These are phyloP conservation scores for Galeopsomyia nigrocyanea DNA, from an alignment of 2,888 invertebrate species.

Conservation along the genomic window DNA sequence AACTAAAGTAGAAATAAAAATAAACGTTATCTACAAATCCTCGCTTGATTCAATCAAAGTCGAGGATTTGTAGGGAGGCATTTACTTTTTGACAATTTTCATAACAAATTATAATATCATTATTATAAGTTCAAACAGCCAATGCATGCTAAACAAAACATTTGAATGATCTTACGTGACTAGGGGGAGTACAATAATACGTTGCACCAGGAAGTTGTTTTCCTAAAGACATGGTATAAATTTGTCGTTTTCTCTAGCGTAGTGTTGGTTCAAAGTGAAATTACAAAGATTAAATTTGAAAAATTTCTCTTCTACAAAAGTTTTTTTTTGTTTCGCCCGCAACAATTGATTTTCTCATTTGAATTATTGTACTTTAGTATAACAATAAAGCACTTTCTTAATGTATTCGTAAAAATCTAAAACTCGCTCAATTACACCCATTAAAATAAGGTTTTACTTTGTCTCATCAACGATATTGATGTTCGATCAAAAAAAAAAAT, in stretches of 20 bases:
- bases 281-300: constrained; percentile 20
- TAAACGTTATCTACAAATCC: constrained; percentile 7
- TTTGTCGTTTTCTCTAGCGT: constrained; percentile 2
- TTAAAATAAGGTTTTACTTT: constrained; percentile 5
- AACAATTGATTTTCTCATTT: constrained; percentile 18
- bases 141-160: constrained; percentile 27
- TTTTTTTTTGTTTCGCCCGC: not conserved
- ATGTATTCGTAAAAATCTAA: constrained; percentile 19
- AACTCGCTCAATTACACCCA: constrained; percentile 9
- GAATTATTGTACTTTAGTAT: constrained; percentile 29
- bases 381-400: constrained; percentile 28
- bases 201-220: constrained; percentile 19
- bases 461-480: constrained; percentile 9
- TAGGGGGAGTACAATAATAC: constrained; percentile 39
- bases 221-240: constrained; percentile 19
- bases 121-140: constrained; percentile 14
- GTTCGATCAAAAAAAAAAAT: constrained; percentile 8
- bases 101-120: constrained; percentile 24
- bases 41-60: constrained; percentile 12
- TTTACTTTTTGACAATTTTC: constrained; percentile 11
- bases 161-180: constrained; percentile 42
- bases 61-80: constrained; percentile 21
- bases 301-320: constrained; percentile 25
- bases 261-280: constrained; percentile 23
- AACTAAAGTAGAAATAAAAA: constrained; percentile 19